Conservation (phyloP, 1,140 invertebrate species). For the Sycophaga agraensis region DNA sequence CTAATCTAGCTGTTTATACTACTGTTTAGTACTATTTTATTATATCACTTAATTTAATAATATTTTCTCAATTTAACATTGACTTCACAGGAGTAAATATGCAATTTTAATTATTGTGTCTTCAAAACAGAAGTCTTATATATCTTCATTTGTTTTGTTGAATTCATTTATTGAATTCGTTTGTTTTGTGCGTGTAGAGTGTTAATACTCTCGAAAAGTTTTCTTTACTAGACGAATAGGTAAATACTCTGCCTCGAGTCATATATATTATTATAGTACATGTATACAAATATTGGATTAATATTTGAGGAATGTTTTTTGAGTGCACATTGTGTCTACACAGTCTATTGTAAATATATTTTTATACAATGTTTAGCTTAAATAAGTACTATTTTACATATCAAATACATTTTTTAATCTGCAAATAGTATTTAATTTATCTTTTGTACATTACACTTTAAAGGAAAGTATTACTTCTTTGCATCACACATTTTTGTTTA, state of each 20-base stretch:
- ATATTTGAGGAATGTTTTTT: constrained; percentile 2
- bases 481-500: too few species aligned
- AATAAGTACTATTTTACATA: constrained; percentile 4
- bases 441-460: constrained; percentile 10
- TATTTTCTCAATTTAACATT: constrained; percentile 45
- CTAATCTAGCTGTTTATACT: background rate
- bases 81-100: constrained; percentile 53
- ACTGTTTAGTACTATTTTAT: background rate
- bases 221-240: background rate
- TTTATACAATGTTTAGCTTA: background rate
- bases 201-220: constrained; percentile 31
- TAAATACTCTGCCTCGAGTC: background rate
- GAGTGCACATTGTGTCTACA: background rate
- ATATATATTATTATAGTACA: background rate
- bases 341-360: background rate
- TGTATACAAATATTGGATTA: background rate
- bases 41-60: constrained; percentile 7
- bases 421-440: background rate
- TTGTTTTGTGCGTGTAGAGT: constrained; percentile 44
- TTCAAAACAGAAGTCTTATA: constrained; percentile 28
- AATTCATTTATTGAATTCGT: constrained; percentile 29
- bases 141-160: too few species aligned
- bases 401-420: constrained; percentile 1
- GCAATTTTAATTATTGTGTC: constrained; percentile 33
- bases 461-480: too few species aligned